Evolutionary conservation across 2,113 vertebrate genomes (phyloP).

Genomic region (Anarhynchus alexandrinus): DNA sequence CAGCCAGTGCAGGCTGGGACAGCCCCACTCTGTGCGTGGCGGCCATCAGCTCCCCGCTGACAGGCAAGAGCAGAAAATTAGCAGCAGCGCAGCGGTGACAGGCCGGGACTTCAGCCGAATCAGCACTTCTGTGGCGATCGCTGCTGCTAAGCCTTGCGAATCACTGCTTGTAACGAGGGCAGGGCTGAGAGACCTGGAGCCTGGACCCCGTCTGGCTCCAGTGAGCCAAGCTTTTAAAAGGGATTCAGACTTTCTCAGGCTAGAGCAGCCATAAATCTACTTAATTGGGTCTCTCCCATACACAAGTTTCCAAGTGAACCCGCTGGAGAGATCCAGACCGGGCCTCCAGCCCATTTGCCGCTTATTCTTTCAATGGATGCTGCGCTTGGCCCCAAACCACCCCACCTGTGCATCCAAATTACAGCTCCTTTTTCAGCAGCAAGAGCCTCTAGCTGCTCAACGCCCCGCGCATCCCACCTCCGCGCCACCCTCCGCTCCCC

Average conservation of each 20-base stretch:
- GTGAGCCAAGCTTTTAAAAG: slow-evolving; percentile 51
- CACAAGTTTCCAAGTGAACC: slow-evolving; percentile 45
- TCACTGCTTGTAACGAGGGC: neutral
- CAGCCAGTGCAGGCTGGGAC: neutral
- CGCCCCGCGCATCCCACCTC: neutral
- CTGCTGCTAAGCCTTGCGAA: slow-evolving; percentile 24
- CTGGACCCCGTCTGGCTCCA: slow-evolving; percentile 36
- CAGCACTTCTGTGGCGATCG: neutral
- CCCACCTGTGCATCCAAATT: slow-evolving; percentile 15
- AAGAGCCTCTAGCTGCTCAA: neutral
- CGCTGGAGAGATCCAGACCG: slow-evolving; percentile 12
- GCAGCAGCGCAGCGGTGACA: neutral
- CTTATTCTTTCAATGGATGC: slow-evolving; percentile 35
- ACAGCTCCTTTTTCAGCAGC: neutral
- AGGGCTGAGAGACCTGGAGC: slow-evolving; percentile 42
- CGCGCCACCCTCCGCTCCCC: rapidly evolving
- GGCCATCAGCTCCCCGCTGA: neutral
- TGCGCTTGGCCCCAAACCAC: neutral
- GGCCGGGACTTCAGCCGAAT: neutral
- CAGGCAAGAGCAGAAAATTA: neutral
- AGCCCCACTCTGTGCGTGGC: neutral
- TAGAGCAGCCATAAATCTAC: slow-evolving; percentile 61
- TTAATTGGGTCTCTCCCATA: slow-evolving; percentile 64
- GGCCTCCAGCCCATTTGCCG: slow-evolving; percentile 11
- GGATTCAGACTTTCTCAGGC: slow-evolving; percentile 66